Evolutionary conservation across 2,888 invertebrate species (phyloP), one percentile per base, ranked within the genome.

Genomic region (Cephus rjabovi): DNA sequence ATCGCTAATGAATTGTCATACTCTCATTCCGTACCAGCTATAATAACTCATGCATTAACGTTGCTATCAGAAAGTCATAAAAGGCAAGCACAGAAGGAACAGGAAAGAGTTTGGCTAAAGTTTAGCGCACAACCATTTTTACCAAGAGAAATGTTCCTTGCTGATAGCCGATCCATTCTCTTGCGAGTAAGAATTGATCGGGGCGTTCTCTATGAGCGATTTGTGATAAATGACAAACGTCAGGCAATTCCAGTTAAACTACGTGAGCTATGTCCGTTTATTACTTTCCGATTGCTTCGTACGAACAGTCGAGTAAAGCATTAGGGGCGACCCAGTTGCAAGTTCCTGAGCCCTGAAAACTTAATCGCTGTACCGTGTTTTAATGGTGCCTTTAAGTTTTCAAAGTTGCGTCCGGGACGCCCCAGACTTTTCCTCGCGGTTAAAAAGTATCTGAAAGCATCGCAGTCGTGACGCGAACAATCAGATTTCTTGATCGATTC

Each of bases 381-480:
- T 82, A 81, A 79, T 78, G 82, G 85, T 81, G 84, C 83, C 85
- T 83, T 83, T 79, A 77, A 84, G 82, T 86, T 82, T 82, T 80
- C 82, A 79, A 81, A 82, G 83, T 85, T 80, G 85, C 84, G 82
- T 85, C 86, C 80, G 82, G 83, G 85, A 83, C 86, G 84, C 83
- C 79, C 79, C 78, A 75, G 84, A 84, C 83, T 71, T 71, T 34
- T 4, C 70, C 71, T 71, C 84, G 84, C 85, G 86, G 82, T 86
- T 82, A 79, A 83, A 83, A 85, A 85, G 85, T 86, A 86, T 84
- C 83, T 81, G 84, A 86, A 86, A 86, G 82, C 86, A 84, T 86
- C 85, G 83, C 83, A 84, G 86, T 86, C 86, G 73, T 82, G 83
- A 81, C 75, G 79, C 85, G 86, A 80, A 81, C 84, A 81, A 85